A percentile compares a stretch with the other conserved stretches of the same genome.
Conservation (phyloP, 2,888 invertebrate genomes). For the Drosophila flavopinicola region DNA sequence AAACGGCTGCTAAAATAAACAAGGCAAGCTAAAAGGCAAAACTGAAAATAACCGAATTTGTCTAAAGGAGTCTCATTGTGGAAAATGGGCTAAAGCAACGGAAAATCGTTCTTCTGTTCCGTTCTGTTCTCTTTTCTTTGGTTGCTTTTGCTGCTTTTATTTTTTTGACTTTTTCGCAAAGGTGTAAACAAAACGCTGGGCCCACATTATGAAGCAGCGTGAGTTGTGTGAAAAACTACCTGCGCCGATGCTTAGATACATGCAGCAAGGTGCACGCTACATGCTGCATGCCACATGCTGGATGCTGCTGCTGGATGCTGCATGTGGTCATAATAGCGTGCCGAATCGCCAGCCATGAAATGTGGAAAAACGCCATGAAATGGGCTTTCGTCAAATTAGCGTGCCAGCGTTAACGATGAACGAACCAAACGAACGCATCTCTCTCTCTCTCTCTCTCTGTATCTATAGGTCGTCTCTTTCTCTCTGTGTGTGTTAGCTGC, state of each 20-base stretch:
- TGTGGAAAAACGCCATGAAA: constrained; percentile 78
- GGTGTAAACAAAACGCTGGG: constrained; percentile 65
- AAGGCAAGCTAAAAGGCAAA: constrained; percentile 31
- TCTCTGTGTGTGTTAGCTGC: constrained; percentile 21
- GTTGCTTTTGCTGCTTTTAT: constrained; percentile 1
- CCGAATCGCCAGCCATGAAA: constrained; percentile 67
- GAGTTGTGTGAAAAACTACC: constrained; percentile 73
- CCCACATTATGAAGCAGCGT: constrained; percentile 41
- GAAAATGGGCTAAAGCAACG: constrained; percentile 54
- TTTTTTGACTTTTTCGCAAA: constrained; percentile 66
- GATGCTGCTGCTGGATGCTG: constrained; percentile 19
- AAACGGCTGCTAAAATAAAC: constrained; percentile 69
- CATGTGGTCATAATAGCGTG: constrained; percentile 51
- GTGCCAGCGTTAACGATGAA: constrained; percentile 77
- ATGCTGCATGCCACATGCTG: constrained; percentile 13
- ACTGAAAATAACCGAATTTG: neutral
- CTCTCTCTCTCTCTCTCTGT: constrained; percentile 12
- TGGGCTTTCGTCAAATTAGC: constrained; percentile 83
- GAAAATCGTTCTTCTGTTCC: constrained; percentile 30
- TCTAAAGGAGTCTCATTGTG: constrained; percentile 30
- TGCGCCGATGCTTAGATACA: constrained; percentile 44
- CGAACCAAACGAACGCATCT: constrained; percentile 33
- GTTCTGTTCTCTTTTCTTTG: too few relatives aligned
- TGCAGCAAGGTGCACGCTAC: constrained; percentile 39
- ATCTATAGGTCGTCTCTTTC: constrained; percentile 4